These are phyloP conservation scores for Artemia sinica DNA, from an alignment of 2,888 invertebrate species.

Conservation along the genomic window DNA sequence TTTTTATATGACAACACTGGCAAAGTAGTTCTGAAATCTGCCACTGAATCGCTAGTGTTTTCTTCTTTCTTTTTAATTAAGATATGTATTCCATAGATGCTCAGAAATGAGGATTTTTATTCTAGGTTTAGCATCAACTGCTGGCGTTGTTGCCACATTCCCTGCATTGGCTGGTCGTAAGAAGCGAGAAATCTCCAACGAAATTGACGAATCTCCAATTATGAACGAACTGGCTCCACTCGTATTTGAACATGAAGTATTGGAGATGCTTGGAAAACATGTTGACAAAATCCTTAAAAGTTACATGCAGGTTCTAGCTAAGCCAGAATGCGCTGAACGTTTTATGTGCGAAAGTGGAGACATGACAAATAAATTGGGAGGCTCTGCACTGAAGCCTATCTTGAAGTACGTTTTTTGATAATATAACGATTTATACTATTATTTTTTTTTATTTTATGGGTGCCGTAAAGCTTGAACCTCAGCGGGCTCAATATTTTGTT, in stretches of 20 bases:
- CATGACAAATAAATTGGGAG: conserved; percentile 18
- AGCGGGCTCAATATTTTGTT: too few species aligned
- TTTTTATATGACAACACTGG: too few species aligned
- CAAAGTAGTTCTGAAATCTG: too few species aligned
- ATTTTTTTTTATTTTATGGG: too few species aligned
- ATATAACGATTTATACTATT: too few species aligned
- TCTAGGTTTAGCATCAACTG: too few species aligned
- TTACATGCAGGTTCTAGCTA: conserved; percentile 19
- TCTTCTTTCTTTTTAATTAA: too few species aligned
- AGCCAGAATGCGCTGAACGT: conserved; percentile 19
- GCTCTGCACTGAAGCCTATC: conserved; percentile 15
- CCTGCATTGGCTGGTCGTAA: not conserved
- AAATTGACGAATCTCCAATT: not conserved
- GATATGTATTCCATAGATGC: too few species aligned
- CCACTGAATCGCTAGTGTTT: too few species aligned
- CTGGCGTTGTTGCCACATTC: too few species aligned
- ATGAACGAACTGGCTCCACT: not conserved
- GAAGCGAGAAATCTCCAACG: not conserved
- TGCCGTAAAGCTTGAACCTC: too few species aligned
- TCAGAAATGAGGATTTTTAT: too few species aligned
- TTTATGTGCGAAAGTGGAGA: conserved; percentile 22
- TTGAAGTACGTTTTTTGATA: conserved; percentile 18
- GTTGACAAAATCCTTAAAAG: conserved; percentile 19
- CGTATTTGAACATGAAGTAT: conserved; percentile 3
- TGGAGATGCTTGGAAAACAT: conserved; percentile 10